Evolutionary conservation across 2,797 vertebrate genomes (phyloP).

Genomic region (Myioborus miniatus): DNA sequence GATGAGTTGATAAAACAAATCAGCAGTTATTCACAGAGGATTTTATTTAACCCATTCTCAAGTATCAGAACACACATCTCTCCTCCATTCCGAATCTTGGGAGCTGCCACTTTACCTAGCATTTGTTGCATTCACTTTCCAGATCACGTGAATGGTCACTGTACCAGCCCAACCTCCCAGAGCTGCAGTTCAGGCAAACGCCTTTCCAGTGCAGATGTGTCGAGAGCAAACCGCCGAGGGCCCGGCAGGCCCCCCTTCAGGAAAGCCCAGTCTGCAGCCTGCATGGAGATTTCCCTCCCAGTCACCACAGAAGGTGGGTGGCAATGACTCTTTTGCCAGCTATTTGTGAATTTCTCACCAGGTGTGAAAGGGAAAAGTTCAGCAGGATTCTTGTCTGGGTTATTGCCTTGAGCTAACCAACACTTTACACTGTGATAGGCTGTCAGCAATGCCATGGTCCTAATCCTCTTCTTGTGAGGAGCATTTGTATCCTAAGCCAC

Average conservation of each 20-base stretch:
- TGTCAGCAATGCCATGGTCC: neutral
- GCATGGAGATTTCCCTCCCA: slow-evolving; percentile 99
- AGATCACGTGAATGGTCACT: slow-evolving; percentile 99
- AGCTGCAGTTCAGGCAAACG: slow-evolving; percentile 90
- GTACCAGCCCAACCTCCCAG: slow-evolving; percentile 94
- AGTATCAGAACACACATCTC: neutral
- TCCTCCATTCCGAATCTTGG: neutral
- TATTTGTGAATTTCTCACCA: neutral
- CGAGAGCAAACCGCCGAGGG: slow-evolving; percentile 91
- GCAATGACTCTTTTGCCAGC: slow-evolving; percentile 18
- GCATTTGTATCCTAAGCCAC: neutral
- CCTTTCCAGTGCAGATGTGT: slow-evolving; percentile 88
- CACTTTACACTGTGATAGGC: neutral
- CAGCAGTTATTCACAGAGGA: neutral
- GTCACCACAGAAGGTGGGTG: slow-evolving; percentile 96
- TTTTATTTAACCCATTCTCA: neutral
- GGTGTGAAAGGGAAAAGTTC: neutral
- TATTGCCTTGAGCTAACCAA: neutral
- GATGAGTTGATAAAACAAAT: neutral
- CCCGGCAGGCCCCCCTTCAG: slow-evolving; percentile 95
- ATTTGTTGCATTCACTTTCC: slow-evolving; percentile 73
- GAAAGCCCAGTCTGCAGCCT: slow-evolving; percentile 98
- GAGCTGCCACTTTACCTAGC: neutral
- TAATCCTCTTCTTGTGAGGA: neutral
- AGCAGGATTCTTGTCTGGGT: neutral